Evolutionary conservation across 2,797 vertebrate genomes (phyloP).

Genomic region (Hafferia zeledoni): DNA sequence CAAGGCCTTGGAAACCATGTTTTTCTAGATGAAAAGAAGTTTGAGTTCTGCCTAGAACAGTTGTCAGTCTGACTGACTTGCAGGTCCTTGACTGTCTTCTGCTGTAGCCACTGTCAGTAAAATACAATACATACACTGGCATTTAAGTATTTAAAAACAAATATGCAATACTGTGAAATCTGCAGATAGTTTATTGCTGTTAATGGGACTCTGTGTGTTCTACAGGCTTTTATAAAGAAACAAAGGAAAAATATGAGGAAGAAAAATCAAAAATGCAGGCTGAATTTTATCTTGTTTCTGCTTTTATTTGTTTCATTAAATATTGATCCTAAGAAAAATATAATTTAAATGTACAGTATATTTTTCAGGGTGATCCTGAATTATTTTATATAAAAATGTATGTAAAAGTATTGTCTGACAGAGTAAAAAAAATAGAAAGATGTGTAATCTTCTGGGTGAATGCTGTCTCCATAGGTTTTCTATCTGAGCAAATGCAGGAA

Average conservation of each 20-base stretch:
- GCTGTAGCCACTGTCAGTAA: neutral
- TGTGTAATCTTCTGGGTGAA: neutral
- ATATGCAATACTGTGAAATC: neutral
- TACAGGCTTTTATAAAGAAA: neutral
- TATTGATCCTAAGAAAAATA: neutral
- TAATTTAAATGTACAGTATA: neutral
- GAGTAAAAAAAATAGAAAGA: neutral
- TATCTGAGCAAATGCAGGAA: neutral
- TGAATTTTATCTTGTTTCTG: neutral
- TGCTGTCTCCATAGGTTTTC: neutral
- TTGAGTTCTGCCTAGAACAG: neutral
- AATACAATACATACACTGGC: neutral
- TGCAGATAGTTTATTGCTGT: neutral
- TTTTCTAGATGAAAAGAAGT: neutral
- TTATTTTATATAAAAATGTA: neutral
- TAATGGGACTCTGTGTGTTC: neutral
- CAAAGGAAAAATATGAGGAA: neutral
- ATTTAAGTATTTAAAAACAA: neutral
- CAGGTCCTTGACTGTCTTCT: neutral
- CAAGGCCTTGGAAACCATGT: neutral
- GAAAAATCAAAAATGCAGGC: neutral
- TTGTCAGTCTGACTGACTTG: neutral
- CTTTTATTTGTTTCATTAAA: neutral
- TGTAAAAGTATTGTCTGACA: neutral
- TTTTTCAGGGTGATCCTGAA: neutral